Evolutionary conservation across 2,888 invertebrate species (phyloP).

Genomic region (Caenorhabditis panamensis): DNA sequence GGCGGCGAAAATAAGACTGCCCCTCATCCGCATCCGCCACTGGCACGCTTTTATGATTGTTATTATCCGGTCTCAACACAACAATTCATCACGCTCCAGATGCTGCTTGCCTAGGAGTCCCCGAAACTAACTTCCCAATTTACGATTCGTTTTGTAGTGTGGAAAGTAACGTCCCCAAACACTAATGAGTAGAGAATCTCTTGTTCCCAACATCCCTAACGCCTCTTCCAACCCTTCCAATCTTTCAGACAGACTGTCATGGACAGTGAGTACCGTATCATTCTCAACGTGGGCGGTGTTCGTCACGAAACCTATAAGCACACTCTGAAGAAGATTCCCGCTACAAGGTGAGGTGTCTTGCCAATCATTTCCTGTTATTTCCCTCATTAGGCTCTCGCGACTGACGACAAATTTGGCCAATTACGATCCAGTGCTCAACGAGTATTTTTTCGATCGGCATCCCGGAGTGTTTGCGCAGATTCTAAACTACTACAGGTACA

Average conservation of each 20-base stretch:
- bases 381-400: conserved; percentile 81
- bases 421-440: conserved; percentile 98
- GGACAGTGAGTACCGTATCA: conserved; percentile 86
- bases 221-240: not conserved
- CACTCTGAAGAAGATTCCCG: conserved; percentile 91
- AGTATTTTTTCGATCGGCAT: conserved; percentile 94
- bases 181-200: not conserved
- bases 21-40: conserved; percentile 15
- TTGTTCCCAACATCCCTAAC: not conserved
- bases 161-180: not conserved
- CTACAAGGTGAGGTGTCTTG: conserved; percentile 85
- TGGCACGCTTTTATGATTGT: conserved; percentile 59
- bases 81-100: conserved; percentile 62
- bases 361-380: not conserved
- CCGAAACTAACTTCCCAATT: conserved; percentile 40
- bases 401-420: conserved; percentile 96
- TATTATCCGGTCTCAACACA: conserved; percentile 62
- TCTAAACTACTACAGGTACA: conserved; percentile 90
- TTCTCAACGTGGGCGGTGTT: conserved; percentile 96
- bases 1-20: conserved; percentile 55
- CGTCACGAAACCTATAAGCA: conserved; percentile 87
- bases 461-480: conserved; percentile 93
- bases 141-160: conserved; percentile 22
- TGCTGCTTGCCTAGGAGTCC: conserved; percentile 33
- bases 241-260: conserved; percentile 72